These are phyloP conservation scores for Aplochiton taeniatus DNA, from an alignment of 2,797 vertebrate species.

Conservation along the genomic window DNA sequence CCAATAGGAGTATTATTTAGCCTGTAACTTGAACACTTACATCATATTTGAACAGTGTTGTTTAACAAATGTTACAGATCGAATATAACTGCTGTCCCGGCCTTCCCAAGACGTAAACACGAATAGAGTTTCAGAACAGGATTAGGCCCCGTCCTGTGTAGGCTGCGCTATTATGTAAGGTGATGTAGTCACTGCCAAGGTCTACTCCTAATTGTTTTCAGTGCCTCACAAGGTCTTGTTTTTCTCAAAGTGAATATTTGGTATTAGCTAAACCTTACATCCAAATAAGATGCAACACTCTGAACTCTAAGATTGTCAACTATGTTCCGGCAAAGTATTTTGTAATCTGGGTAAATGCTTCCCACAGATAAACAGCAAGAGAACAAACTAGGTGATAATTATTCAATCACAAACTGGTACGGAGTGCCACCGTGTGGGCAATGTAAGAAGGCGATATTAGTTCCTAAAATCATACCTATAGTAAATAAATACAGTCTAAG, in stretches of 20 bases:
- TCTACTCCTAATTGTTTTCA: slow-evolving; percentile 31
- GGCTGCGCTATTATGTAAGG: slow-evolving; percentile 7
- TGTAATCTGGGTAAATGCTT: slow-evolving; percentile 34
- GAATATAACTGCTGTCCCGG: too few relatives aligned
- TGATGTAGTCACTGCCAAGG: neutral
- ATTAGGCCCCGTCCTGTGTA: neutral
- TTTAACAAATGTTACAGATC: too few relatives aligned
- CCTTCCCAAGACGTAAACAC: too few relatives aligned
- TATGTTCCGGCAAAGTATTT: slow-evolving; percentile 21
- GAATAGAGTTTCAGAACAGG: too few relatives aligned
- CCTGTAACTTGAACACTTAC: too few relatives aligned
- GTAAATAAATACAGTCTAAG: too few relatives aligned
- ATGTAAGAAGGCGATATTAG: neutral
- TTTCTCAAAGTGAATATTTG: slow-evolving; percentile 48
- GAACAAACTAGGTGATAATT: slow-evolving; percentile 21
- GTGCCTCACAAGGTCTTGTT: slow-evolving; percentile 23
- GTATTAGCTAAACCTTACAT: slow-evolving; percentile 37
- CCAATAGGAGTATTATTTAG: too few relatives aligned
- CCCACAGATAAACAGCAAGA: slow-evolving; percentile 35
- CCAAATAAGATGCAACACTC: slow-evolving; percentile 15
- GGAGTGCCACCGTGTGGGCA: slow-evolving; percentile 55
- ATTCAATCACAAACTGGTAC: slow-evolving; percentile 14
- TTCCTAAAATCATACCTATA: too few relatives aligned
- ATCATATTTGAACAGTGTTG: too few relatives aligned
- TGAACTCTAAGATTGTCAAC: slow-evolving; percentile 38